phyloP scores from a whole-genome alignment of 2,888 invertebrate species.

The Lepidocyrtinus sp. region DNA sequence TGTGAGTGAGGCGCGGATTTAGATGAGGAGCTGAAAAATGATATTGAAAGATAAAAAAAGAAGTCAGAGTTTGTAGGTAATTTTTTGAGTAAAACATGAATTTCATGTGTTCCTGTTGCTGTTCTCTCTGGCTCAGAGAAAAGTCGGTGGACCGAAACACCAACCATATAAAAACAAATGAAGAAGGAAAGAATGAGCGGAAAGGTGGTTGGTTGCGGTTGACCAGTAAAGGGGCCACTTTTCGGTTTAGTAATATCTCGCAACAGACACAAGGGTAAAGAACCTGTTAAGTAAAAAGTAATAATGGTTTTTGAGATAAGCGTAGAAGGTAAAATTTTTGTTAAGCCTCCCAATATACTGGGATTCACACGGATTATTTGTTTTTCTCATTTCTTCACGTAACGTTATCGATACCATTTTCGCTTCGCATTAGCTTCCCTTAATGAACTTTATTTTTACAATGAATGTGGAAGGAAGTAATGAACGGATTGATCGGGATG shows the following conservation, averaged over 20 bases:
- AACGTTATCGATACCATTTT: not conserved
- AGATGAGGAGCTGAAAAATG: conserved; percentile 5
- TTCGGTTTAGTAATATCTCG: not conserved
- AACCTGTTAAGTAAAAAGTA: conserved; percentile 7
- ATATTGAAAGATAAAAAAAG: conserved; percentile 30
- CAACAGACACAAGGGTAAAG: not conserved
- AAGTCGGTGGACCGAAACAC: conserved; percentile 53
- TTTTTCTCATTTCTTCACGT: conserved; percentile 1
- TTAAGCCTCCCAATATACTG: not conserved
- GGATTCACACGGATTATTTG: not conserved
- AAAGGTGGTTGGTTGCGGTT: conserved; percentile 56
- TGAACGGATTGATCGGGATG: not conserved
- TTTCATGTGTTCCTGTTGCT: not conserved
- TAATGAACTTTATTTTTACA: not conserved
- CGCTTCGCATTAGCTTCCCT: not conserved
- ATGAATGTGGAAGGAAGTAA: not conserved
- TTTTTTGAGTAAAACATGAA: conserved; percentile 1
- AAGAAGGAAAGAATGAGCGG: conserved; percentile 37
- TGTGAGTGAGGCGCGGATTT: conserved; percentile 22
- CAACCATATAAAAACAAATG: conserved; percentile 3
- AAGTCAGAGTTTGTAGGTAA: conserved; percentile 21
- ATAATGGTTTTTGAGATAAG: not conserved
- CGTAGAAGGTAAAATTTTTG: not conserved
- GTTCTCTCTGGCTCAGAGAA: not conserved
- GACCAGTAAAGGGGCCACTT: conserved; percentile 60